A percentile compares a stretch with the other conserved stretches of the same genome.
Conservation (phyloP, 30 jellyfish, hydroid and myxozoan genomes). For the Phacellophora camtschatica region DNA sequence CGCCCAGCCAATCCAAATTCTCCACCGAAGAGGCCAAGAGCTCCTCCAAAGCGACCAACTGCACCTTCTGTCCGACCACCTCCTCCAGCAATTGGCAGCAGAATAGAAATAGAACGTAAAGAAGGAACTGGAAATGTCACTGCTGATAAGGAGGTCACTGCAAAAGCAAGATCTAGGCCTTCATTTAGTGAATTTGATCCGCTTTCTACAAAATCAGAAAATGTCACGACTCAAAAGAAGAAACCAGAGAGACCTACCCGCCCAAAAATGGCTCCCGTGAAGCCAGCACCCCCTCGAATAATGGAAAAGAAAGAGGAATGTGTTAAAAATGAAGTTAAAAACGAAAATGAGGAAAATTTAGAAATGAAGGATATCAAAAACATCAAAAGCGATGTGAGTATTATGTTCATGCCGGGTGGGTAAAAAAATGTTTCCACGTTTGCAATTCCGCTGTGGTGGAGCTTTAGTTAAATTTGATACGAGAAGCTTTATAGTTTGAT, state of each 20-base stretch:
- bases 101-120: background rate
- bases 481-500: too few relatives aligned
- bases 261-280: slow-evolving; percentile 58
- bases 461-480: too few relatives aligned
- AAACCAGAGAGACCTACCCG: slow-evolving; percentile 80
- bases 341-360: background rate
- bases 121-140: background rate
- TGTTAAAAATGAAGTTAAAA: background rate
- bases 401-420: too few relatives aligned
- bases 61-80: slow-evolving; percentile 72
- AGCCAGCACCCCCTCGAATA: slow-evolving; percentile 72
- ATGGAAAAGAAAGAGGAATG: slow-evolving; percentile 12
- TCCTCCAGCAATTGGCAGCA: background rate
- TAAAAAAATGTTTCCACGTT: too few relatives aligned
- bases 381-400: too few relatives aligned
- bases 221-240: background rate
- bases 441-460: too few relatives aligned
- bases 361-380: background rate
- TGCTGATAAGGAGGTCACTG: slow-evolving; percentile 7
- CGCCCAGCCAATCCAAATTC: slow-evolving; percentile 30
- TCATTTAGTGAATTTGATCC: slow-evolving; percentile 60
- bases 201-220: background rate
- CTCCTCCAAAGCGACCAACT: slow-evolving; percentile 68
- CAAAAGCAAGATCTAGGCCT: slow-evolving; percentile 34
- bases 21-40: slow-evolving; percentile 52